These are phyloP conservation scores for Lapara coniferarum DNA, from an alignment of 2,888 invertebrate species.

Conservation along the genomic window DNA sequence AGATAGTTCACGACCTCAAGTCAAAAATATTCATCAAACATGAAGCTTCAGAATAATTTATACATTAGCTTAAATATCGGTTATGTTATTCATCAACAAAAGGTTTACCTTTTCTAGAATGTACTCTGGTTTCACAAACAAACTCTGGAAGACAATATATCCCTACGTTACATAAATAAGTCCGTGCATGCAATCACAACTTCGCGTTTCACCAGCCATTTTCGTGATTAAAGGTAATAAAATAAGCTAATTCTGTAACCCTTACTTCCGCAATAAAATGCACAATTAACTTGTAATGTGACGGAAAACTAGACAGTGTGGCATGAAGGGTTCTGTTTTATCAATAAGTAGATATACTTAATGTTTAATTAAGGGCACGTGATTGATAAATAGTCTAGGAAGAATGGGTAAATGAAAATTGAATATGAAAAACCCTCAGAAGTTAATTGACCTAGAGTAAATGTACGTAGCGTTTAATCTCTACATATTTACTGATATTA, in stretches of 20 bases:
- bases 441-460: too few species aligned
- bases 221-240: conserved; percentile 18
- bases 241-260: neutral
- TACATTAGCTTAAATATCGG: too few species aligned
- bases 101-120: neutral
- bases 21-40: too few species aligned
- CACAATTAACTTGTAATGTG: neutral
- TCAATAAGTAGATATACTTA: neutral
- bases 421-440: too few species aligned
- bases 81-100: too few species aligned
- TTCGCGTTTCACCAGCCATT: neutral
- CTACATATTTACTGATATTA: too few species aligned
- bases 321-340: neutral
- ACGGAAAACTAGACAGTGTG: neutral
- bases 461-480: too few species aligned
- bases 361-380: too few species aligned
- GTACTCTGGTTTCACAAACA: neutral
- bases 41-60: too few species aligned
- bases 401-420: too few species aligned
- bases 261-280: conserved; percentile 6
- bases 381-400: too few species aligned
- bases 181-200: conserved; percentile 2
- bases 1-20: too few species aligned
- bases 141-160: neutral
- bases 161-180: neutral